Evolutionary conservation across 2,888 invertebrate species (phyloP).

Genomic region (Cheilosia vulpina): DNA sequence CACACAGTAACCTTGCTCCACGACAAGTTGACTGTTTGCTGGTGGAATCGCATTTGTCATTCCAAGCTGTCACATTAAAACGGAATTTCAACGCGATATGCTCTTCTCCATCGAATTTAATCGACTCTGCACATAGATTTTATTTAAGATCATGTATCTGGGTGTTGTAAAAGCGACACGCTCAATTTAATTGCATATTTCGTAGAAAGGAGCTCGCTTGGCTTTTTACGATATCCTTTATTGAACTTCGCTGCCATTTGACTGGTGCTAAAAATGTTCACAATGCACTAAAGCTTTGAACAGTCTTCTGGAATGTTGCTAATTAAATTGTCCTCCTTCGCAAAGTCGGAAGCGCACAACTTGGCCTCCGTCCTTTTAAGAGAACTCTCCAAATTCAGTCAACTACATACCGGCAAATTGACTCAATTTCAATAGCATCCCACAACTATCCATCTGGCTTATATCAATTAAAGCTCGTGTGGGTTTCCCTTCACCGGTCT

Average conservation of each 20-base stretch:
- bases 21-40: background rate
- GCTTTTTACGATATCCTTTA: background rate
- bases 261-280: background rate
- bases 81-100: background rate
- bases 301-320: background rate
- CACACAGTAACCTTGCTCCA: background rate
- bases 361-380: too few relatives aligned
- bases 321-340: too few relatives aligned
- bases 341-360: too few relatives aligned
- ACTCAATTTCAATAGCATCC: too few relatives aligned
- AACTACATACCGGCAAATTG: too few relatives aligned
- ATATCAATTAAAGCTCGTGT: too few relatives aligned
- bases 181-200: constrained; percentile 13
- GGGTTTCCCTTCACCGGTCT: too few relatives aligned
- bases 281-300: background rate
- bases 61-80: background rate
- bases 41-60: constrained; percentile 11
- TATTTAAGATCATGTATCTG: background rate
- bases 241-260: background rate
- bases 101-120: background rate
- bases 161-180: constrained; percentile 1
- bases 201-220: background rate
- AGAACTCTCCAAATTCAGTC: too few relatives aligned
- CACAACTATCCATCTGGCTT: too few relatives aligned
- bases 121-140: constrained; percentile 6